Conservation (phyloP, 2,888 invertebrate genomes). For the Seira sanloemensis region DNA sequence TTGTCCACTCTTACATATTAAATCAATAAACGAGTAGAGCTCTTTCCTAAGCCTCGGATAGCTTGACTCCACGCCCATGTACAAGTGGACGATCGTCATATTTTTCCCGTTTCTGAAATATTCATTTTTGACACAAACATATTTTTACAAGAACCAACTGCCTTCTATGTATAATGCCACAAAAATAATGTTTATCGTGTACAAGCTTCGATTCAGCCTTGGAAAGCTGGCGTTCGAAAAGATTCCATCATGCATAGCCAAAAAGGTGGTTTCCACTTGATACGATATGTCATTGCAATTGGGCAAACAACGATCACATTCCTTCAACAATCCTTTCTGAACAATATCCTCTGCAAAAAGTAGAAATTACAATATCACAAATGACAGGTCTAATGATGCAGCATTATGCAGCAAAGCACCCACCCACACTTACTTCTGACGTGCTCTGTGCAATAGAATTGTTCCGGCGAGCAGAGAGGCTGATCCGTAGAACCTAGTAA, state of each 20-base stretch:
- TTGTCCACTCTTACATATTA: slow-evolving; percentile 55
- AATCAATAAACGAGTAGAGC: slow-evolving; percentile 65
- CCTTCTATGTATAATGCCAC: neutral
- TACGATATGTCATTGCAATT: slow-evolving; percentile 47
- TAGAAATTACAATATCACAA: neutral
- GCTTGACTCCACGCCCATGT: slow-evolving; percentile 61
- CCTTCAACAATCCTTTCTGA: slow-evolving; percentile 42
- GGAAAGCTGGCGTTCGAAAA: neutral
- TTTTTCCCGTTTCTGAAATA: slow-evolving; percentile 63
- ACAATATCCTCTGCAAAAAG: slow-evolving; percentile 39
- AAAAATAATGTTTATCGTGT: neutral
- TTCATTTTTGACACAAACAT: neutral
- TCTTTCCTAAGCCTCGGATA: slow-evolving; percentile 67
- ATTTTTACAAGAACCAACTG: neutral
- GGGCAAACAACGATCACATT: slow-evolving; percentile 52
- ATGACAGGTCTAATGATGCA: neutral
- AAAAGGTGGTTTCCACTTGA: slow-evolving; percentile 55
- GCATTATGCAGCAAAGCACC: neutral
- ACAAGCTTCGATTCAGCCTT: slow-evolving; percentile 28
- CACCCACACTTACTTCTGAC: slow-evolving; percentile 61
- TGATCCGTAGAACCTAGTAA: slow-evolving; percentile 59
- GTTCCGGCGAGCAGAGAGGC: slow-evolving; percentile 62
- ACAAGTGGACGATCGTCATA: slow-evolving; percentile 67
- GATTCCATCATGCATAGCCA: slow-evolving; percentile 20
- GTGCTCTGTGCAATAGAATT: slow-evolving; percentile 66